Evolutionary conservation across 2,888 invertebrate genomes (phyloP), one percentile per base, ranked within the genome.

Genomic region (Gisinianus flammeolus): DNA sequence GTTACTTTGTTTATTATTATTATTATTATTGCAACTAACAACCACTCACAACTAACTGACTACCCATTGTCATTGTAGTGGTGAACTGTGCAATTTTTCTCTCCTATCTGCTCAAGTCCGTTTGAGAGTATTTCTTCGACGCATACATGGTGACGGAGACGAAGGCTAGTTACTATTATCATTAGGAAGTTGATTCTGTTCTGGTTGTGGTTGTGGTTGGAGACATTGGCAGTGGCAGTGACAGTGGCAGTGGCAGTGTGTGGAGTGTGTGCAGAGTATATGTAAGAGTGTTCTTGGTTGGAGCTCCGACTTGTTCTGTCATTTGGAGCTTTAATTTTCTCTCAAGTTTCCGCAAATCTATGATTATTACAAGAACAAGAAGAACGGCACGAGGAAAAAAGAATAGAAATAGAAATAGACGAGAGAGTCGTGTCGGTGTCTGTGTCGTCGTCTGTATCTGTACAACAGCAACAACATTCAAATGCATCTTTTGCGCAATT

Each of bases 401-500:
- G n/a, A n/a, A n/a, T n/a, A n/a, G n/a, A n/a, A n/a, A n/a, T n/a
- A n/a, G n/a, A n/a, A n/a, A n/a, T n/a, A n/a, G n/a, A n/a, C n/a
- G n/a, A n/a, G n/a, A n/a, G n/a, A n/a, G n/a, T n/a, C 30, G 2
- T 30, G 31, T 30, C 26, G 67, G 3, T 8, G 67, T 16, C 10
- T 28, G 12, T 30, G 44, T 44, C 44, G 44, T 44, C 44, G 44
- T 44, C 44, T 16, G 28, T 6, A 4, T 3, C 19, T 5, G 30
- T 5, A 22, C 3, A 8, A 68, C 35, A 31, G 64, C 19, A 54
- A 28, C 35, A 35, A 69, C 69, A 24, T 69, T 35, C 69, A 69
- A 69, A 69, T 69, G 69, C 44, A 10, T 69, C 69, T 31, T 44
- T 44, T 69, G 69, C 26, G 69, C 44, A 69, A 44, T 69, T 69